Base-by-base conservation (phyloP, 2,888 invertebrate species). In the Andrena trimmerana region DNA sequence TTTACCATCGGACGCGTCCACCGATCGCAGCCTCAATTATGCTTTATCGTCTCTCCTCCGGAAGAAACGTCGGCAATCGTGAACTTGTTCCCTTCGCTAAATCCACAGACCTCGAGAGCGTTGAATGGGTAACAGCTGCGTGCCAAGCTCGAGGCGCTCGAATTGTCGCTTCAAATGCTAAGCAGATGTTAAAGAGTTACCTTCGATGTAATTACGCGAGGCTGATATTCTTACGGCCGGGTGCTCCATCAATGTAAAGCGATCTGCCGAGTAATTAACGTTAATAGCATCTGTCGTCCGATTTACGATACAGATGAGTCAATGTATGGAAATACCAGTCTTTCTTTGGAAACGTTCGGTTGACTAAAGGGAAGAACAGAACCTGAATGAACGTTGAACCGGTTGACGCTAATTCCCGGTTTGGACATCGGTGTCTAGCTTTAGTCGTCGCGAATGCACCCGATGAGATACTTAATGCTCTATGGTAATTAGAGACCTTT, bases 401-500 rank as follows among this genome's bases (percentile, higher is more conserved):
- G 20, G 42, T 42, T 42, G 16, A 27, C 1, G 20, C 6, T 10
- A 27, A 33, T 31, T 60, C 24, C 13, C 3, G 36, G n/a, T 6
- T 42, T 27, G 10, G 5, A 20, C 8, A 42, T 57, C 20, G 68
- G 8, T n/a, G n/a, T n/a, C 16, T 29, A 60, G 16, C 6, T 29
- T 7, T 31, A 2, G n/a, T 31, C 24, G 27, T 13, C 29, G 60
- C 42, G 48, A 31, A 27, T 42, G 42, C 13, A 52, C 42, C 20
- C 4, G 52, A 42, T 8, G 48, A 33, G 54, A 74, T 36, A 27
- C 65, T 31, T 48, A 33, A 52, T 50, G n/a, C 36, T 62, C 36
- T 65, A 74, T 82, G 81, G 48, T 66, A 70, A 82, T 67, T 27
- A 67, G 67, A 74, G 69, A 79, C 79, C 79, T 82, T 70, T 82